Evolutionary conservation across 2,113 vertebrate genomes (phyloP), one percentile per base, ranked within the genome.

Genomic region (Seriola quinqueradiata): DNA sequence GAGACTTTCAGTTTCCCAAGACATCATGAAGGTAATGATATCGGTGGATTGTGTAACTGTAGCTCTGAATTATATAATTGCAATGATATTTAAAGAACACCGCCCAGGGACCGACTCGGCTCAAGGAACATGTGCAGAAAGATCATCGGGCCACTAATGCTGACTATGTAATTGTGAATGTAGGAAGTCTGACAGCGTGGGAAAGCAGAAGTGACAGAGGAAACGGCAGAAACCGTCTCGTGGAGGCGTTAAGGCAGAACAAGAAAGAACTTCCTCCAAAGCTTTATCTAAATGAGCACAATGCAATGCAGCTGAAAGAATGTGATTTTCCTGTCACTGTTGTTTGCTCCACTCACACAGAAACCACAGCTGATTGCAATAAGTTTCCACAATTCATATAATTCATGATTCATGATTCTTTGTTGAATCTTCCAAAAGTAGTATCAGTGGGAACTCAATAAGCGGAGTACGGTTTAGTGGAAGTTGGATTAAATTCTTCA

Each of bases 401-500:
- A 60, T n/a, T 34, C 6, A 14, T 46, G 23, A 28, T 28, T 28
- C 28, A 28, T 28, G 28, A 28, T 28, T 28, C 28, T 28, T 28
- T 28, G 28, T 28, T 28, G 28, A 28, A 28, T 28, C 2, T 28
- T 28, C 28, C 28, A 28, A 28, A 28, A 28, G 28, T 28, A 28
- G 12, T 25, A 8, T 19, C 54, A 42, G 54, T 21, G 10, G 13
- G 11, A 36, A 48, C 50, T 36, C 66, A 57, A 19, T 17, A 13
- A 57, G 11, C 54, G 12, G 54, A 57, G 54, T 23, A 12, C 1
- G 19, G 48, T 9, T 54, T 11, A 48, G 2, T 4, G 28, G 34
- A 68, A n/a, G 66, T n/a, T n/a, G 50, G 21, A 54, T 54, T n/a
- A n/a, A 54, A 54, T 52, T 19, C 50, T 54, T 54, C 50, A 54